phyloP scores from a whole-genome alignment of 2,113 vertebrate genomes.

The Blennius ocellaris region DNA sequence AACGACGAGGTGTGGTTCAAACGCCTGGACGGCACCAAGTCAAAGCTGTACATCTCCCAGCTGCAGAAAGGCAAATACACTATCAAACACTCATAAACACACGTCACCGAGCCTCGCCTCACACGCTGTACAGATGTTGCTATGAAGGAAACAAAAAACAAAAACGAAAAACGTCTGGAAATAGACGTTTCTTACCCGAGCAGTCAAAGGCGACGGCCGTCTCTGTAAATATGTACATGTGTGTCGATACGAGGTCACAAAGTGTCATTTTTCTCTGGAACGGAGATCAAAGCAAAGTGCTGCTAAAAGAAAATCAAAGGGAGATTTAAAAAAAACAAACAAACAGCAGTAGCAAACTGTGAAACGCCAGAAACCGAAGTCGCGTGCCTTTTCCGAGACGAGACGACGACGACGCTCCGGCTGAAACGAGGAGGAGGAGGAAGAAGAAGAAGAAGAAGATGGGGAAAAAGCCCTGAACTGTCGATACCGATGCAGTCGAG shows the following conservation, averaged over 20 bases:
- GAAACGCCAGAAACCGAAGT: constrained; percentile 48
- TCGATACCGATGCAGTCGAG: constrained; percentile 41
- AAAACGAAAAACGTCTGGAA: constrained; percentile 2
- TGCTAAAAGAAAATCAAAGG: constrained; percentile 51
- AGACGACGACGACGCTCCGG: constrained; percentile 46
- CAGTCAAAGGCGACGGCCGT: constrained; percentile 2
- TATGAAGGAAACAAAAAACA: constrained; percentile 13
- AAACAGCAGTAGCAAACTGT: constrained; percentile 42
- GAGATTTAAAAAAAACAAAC: too few species aligned
- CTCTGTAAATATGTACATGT: constrained; percentile 74
- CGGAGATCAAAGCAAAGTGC: constrained; percentile 67
- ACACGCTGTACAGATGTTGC: not conserved
- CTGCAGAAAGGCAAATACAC: constrained; percentile 98
- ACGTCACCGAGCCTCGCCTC: constrained; percentile 10
- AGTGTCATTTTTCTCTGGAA: constrained; percentile 71
- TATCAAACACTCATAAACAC: constrained; percentile 89
- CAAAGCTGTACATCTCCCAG: constrained; percentile 97
- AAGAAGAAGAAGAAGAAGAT: not conserved
- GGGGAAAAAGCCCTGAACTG: constrained; percentile 19
- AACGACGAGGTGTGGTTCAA: constrained; percentile 99
- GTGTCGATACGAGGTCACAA: constrained; percentile 69
- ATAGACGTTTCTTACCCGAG: constrained; percentile 7
- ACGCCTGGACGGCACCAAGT: constrained; percentile 95
- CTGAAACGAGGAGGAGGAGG: not conserved
- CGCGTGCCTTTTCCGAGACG: constrained; percentile 67